These are phyloP conservation scores for Prunella himalayana DNA, from an alignment of 2,113 vertebrate genomes.

Conservation along the genomic window DNA sequence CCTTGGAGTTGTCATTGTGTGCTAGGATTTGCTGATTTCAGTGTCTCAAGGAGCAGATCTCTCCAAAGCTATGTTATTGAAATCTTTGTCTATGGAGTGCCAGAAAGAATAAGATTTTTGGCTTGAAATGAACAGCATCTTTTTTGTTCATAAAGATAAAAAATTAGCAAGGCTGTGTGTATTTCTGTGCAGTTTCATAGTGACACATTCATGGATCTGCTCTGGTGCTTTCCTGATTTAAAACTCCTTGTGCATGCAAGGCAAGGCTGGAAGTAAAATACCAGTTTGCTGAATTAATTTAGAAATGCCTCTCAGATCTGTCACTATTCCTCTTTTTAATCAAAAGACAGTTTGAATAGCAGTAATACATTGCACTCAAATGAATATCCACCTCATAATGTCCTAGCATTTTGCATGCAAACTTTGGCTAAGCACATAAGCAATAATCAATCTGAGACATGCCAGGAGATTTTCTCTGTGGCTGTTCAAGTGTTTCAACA, in stretches of 20 bases:
- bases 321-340: background rate
- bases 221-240: background rate
- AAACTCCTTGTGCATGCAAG: background rate
- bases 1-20: background rate
- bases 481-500: background rate
- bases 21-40: background rate
- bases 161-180: background rate
- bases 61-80: background rate
- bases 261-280: background rate
- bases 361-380: background rate
- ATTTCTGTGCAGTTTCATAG: background rate
- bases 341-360: background rate
- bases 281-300: background rate
- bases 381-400: background rate
- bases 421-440: background rate
- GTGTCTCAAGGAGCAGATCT: background rate
- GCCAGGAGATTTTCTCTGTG: background rate
- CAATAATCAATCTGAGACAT: background rate
- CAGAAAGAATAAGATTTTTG: background rate
- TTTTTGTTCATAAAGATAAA: background rate
- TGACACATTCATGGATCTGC: background rate
- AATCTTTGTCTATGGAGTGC: background rate
- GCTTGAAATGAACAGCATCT: background rate
- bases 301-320: background rate
- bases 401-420: background rate